Conservation (phyloP, 1,140 invertebrate species). For the Panagrolaimus sp. region DNA sequence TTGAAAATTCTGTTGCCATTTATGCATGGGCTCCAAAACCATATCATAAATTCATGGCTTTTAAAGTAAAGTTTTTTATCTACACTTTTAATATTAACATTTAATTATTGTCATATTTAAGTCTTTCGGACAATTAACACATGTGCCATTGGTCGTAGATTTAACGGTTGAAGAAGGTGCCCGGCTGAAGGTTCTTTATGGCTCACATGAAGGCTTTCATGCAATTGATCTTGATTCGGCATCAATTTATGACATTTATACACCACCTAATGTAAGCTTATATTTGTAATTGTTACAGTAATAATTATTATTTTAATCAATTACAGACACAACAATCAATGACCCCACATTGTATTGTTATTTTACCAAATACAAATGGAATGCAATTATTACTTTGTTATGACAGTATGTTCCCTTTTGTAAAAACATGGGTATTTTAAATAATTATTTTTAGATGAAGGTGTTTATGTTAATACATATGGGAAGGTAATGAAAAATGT, state of each 20-base stretch:
- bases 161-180: conserved; percentile 97
- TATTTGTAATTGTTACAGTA: background rate
- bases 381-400: conserved; percentile 96
- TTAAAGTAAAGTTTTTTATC: conserved; percentile 69
- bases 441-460: conserved; percentile 81
- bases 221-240: conserved; percentile 98
- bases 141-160: conserved; percentile 87
- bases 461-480: conserved; percentile 97
- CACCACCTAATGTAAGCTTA: conserved; percentile 34
- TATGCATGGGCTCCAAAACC: conserved; percentile 99
- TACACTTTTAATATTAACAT: too few species aligned
- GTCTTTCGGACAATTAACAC: conserved; percentile 71
- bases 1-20: conserved; percentile 97
- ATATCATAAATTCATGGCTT: conserved; percentile 99
- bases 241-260: conserved; percentile 80
- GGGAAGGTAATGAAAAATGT: conserved; percentile 79
- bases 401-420: conserved; percentile 70
- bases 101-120: conserved; percentile 60
- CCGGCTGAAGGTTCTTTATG: conserved; percentile 96
- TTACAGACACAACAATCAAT: conserved; percentile 75
- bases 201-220: conserved; percentile 94
- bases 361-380: conserved; percentile 94
- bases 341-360: conserved; percentile 94
- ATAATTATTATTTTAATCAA: conserved; percentile 5
- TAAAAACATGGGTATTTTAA: conserved; percentile 16